These are phyloP conservation scores for Drosophila gunungcola DNA, from an alignment of 1,140 invertebrate genomes.

Conservation along the genomic window DNA sequence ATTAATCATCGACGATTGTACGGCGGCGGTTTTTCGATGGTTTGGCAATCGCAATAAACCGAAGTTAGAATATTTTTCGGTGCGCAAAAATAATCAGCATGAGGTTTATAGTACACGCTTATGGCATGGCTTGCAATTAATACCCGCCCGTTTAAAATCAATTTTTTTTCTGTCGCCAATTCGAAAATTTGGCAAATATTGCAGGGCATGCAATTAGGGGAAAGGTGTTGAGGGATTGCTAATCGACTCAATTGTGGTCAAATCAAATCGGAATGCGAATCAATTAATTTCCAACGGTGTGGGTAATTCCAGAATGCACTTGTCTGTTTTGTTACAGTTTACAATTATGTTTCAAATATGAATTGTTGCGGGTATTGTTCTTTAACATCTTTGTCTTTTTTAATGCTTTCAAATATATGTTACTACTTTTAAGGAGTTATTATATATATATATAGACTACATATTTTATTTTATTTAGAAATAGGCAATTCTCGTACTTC, in stretches of 20 bases:
- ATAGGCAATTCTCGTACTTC: too few relatives aligned
- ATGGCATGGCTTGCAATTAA: slow-evolving; percentile 53
- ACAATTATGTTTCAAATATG: too few relatives aligned
- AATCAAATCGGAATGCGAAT: slow-evolving; percentile 14
- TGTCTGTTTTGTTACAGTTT: too few relatives aligned
- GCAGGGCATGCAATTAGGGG: slow-evolving; percentile 27
- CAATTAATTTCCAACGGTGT: slow-evolving; percentile 1
- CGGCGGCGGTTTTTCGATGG: slow-evolving; percentile 7
- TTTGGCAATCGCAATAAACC: slow-evolving; percentile 10
- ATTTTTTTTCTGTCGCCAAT: slow-evolving; percentile 27
- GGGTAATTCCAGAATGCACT: too few relatives aligned
- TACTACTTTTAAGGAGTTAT: too few relatives aligned
- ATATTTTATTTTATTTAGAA: too few relatives aligned
- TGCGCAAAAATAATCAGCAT: slow-evolving; percentile 20
- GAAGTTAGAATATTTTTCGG: slow-evolving; percentile 27
- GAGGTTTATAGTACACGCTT: slow-evolving; percentile 3
- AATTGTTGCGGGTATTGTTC: too few relatives aligned
- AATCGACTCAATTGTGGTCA: slow-evolving; percentile 39
- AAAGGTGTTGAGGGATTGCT: slow-evolving; percentile 35
- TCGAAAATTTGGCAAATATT: slow-evolving; percentile 18
- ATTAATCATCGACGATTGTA: slow-evolving; percentile 47
- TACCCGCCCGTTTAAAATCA: slow-evolving; percentile 64
- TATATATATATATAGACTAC: too few relatives aligned
- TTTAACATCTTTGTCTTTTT: too few relatives aligned
- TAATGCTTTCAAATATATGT: too few relatives aligned